phyloP scores from a whole-genome alignment of 2,888 invertebrate species.

The Plutella xylostella region DNA sequence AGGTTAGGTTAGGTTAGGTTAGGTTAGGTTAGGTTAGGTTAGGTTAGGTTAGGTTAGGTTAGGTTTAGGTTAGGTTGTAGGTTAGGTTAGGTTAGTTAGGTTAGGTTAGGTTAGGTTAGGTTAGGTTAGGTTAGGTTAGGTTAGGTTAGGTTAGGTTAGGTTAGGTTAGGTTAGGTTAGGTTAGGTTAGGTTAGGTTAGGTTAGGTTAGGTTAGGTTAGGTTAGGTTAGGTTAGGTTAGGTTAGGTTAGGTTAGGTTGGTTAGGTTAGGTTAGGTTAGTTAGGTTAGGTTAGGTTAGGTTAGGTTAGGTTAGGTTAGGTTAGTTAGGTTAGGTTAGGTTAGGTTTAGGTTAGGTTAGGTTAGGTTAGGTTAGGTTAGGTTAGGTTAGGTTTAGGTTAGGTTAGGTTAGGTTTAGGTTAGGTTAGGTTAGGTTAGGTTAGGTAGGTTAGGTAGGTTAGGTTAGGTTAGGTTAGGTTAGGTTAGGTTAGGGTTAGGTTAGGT shows the following conservation, averaged over 20 bases:
- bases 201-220: no score
- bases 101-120: conserved; percentile 10
- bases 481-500: not conserved
- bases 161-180: conserved; percentile 9
- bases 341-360: no score
- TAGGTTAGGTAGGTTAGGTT: conserved; percentile 14
- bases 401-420: conserved; percentile 19
- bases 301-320: conserved; percentile 16
- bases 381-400: no score
- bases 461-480: conserved; percentile 2
- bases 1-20: conserved; percentile 8
- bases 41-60: conserved; percentile 3
- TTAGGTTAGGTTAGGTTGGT: conserved; percentile 14
- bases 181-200: conserved; percentile 11
- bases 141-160: conserved; percentile 10
- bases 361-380: conserved; percentile 13
- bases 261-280: conserved; percentile 13
- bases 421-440: conserved; percentile 18
- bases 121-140: conserved; percentile 10
- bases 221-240: conserved; percentile 12
- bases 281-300: conserved; percentile 16
- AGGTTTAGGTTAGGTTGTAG: conserved; percentile 9
- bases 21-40: conserved; percentile 6
- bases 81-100: conserved; percentile 9
- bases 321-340: conserved; percentile 15